These are phyloP conservation scores for Eidolon helvum DNA, from an alignment of 2,113 vertebrate species.

Conservation along the genomic window DNA sequence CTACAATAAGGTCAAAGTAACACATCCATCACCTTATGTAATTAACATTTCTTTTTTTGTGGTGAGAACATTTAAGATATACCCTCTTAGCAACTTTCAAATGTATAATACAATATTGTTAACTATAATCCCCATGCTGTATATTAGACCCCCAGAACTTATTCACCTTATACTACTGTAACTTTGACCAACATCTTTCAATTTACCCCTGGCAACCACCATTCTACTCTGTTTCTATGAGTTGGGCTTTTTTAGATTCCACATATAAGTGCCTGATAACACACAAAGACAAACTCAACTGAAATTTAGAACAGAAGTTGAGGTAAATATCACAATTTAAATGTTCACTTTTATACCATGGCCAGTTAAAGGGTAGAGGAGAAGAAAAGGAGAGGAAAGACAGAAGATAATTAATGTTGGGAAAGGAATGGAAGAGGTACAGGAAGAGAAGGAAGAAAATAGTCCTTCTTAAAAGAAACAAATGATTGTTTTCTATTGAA, in stretches of 20 bases:
- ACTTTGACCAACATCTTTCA: not conserved
- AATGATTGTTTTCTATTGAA: constrained; percentile 9
- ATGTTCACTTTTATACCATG: not conserved
- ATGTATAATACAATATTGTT: not conserved
- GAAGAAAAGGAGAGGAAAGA: not conserved
- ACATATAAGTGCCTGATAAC: not conserved
- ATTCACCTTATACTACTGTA: not conserved
- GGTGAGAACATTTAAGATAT: not conserved
- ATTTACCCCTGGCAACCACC: not conserved
- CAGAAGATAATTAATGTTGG: not conserved
- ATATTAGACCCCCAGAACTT: not conserved
- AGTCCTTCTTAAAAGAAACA: not conserved
- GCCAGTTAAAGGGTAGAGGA: not conserved
- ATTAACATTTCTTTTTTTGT: not conserved
- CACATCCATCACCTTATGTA: not conserved
- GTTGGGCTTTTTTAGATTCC: not conserved
- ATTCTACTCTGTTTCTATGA: not conserved
- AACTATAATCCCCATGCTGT: not conserved
- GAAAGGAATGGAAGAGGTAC: not conserved
- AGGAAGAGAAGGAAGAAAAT: not conserved
- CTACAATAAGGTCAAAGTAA: not conserved
- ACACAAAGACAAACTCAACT: not conserved
- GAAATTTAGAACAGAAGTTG: not conserved
- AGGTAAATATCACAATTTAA: not conserved
- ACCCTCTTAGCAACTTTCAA: not conserved